Evolutionary conservation across 2,888 invertebrate genomes (phyloP), one percentile per base, ranked within the genome.

Genomic region (Cheilosia variabilis): DNA sequence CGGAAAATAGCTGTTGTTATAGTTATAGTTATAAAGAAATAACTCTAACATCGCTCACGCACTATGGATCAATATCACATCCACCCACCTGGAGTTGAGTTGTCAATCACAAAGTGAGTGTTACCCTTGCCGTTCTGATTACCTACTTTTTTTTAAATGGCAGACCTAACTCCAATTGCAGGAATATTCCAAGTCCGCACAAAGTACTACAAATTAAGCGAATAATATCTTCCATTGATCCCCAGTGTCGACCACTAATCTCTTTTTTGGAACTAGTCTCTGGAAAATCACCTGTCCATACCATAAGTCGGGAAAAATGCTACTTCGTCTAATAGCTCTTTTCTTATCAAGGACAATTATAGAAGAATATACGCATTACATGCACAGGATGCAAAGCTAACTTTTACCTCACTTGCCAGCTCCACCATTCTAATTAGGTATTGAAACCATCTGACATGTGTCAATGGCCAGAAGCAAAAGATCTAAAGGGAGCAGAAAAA

Each of bases 381-480:
- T 34, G 69, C 55, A 17, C 34, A 24, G 52, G 19, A 17, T 19
- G 7, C 15, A 60, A 37, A 71, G 27, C 53, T 22, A 79, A 84
- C 69, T 84, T 79, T 79, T 37, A 71, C 60, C 62, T 76, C 34
- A 63, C 83, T 69, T 69, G 69, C 65, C 75, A 79, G 79, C 75
- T 71, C 79, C 71, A 76, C 79, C 79, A 75, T 79, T 84, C 75
- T 76, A 84, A 84, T 84, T 84, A 84, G 75, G 75, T 76, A 84
- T 79, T 79, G 84, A 79, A 84, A 71, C 79, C 84, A 79, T 63
- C 84, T 84, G 84, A 84, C 84, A 79, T 84, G 75, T 84, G 84
- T 84, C 79, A 76, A 79, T 79, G 75, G 19, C 60, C 45, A 22
- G 37, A 41, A 43, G 17, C 52, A 66, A 43, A 68, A 55, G 31